These are phyloP conservation scores for Acromyrmex charruanus DNA, from an alignment of 1,140 invertebrate species.

Conservation along the genomic window DNA sequence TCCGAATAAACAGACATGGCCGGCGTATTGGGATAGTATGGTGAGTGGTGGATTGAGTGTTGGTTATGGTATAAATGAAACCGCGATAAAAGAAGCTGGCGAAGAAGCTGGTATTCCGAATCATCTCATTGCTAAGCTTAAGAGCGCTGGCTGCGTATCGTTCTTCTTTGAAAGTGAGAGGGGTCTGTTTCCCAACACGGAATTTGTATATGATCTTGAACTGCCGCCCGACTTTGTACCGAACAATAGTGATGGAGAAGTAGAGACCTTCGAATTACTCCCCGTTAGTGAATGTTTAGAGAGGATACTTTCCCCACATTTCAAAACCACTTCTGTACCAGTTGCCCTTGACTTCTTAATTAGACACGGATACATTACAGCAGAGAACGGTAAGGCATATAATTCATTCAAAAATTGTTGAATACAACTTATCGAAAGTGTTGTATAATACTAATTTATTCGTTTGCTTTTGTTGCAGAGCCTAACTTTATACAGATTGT, in stretches of 20 bases:
- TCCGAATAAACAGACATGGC: conserved; percentile 97
- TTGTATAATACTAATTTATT: neutral
- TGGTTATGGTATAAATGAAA: conserved; percentile 94
- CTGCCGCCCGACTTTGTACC: conserved; percentile 95
- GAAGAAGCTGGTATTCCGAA: conserved; percentile 96
- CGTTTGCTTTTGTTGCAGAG: conserved; percentile 87
- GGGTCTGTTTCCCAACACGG: conserved; percentile 97
- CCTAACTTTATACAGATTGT: conserved; percentile 93
- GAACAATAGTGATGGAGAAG: conserved; percentile 96
- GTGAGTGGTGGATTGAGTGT: conserved; percentile 96
- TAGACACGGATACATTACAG: conserved; percentile 94
- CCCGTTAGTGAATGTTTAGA: conserved; percentile 93
- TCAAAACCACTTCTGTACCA: conserved; percentile 97
- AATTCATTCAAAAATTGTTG: neutral
- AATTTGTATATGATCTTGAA: conserved; percentile 98
- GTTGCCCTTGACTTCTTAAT: conserved; percentile 97
- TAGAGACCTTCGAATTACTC: conserved; percentile 95
- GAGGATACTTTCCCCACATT: conserved; percentile 92
- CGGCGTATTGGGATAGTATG: conserved; percentile 98
- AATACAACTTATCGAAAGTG: neutral
- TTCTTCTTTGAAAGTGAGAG: conserved; percentile 97
- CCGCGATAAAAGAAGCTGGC: conserved; percentile 96
- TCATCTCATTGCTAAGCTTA: conserved; percentile 91
- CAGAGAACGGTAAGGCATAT: conserved; percentile 92
- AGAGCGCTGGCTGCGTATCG: conserved; percentile 94